These are phyloP conservation scores for Nemoura dubitans DNA, from an alignment of 2,888 invertebrate species.

Conservation along the genomic window DNA sequence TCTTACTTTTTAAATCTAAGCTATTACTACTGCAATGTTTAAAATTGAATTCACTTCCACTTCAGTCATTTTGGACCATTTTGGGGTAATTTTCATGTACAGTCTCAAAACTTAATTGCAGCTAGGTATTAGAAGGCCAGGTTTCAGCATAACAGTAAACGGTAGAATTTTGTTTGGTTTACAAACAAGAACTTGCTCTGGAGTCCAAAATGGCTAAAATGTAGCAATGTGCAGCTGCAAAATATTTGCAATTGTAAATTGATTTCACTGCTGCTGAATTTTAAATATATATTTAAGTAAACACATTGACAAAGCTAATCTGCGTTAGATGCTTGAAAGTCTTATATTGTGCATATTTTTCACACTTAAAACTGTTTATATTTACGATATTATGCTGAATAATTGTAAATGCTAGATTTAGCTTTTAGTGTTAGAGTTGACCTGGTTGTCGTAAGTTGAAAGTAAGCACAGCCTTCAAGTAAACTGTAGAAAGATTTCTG, in stretches of 20 bases:
- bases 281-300: neutral
- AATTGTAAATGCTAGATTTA: neutral
- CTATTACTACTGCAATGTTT: neutral
- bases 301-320: neutral
- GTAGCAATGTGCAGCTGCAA: too few species aligned
- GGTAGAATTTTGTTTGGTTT: too few species aligned
- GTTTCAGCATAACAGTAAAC: too few species aligned
- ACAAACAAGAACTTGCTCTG: too few species aligned
- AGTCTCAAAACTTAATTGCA: too few species aligned
- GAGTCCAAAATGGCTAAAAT: too few species aligned
- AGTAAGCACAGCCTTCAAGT: neutral
- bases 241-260: neutral
- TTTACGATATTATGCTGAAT: neutral
- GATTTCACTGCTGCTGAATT: neutral
- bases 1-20: neutral
- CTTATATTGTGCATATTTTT: neutral
- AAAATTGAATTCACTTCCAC: neutral
- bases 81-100: too few species aligned
- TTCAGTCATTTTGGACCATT: too few species aligned
- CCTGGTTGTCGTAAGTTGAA: neutral
- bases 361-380: neutral
- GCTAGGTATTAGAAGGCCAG: too few species aligned
- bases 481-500: neutral
- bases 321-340: too few species aligned
- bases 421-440: neutral